Percentiles rank a stretch among this genome's conserved stretches.
Evolutionary conservation across 2,888 invertebrate species (phyloP).

Genomic region (Eumacrocentrus americanus): DNA sequence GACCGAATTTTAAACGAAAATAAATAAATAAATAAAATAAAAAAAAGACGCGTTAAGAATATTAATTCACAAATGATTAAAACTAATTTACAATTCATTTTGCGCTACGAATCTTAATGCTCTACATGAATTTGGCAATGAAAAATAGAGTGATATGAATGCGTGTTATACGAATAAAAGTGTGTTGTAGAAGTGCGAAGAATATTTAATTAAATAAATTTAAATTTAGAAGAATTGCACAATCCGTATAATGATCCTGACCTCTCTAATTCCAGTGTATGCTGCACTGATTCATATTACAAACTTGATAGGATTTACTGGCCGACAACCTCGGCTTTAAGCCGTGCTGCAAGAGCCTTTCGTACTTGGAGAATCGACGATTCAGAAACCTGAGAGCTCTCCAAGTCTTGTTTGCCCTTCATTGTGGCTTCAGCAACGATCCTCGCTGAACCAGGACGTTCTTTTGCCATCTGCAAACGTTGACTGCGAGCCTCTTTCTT

Average conservation of each 20-base stretch:
- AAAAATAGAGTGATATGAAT: slow-evolving; percentile 49
- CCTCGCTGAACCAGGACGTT: slow-evolving; percentile 57
- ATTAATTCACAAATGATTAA: slow-evolving; percentile 9
- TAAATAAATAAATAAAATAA: no score
- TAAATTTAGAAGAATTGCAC: slow-evolving; percentile 46
- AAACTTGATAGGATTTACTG: slow-evolving; percentile 57
- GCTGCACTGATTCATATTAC: background rate
- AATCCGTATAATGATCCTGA: background rate
- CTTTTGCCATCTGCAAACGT: slow-evolving; percentile 71
- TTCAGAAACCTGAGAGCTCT: slow-evolving; percentile 47
- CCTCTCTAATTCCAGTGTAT: background rate
- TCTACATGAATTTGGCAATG: slow-evolving; percentile 40
- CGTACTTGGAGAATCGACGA: slow-evolving; percentile 77
- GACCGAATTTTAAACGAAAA: no score
- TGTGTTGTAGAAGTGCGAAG: slow-evolving; percentile 58
- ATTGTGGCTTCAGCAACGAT: slow-evolving; percentile 54
- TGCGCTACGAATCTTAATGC: slow-evolving; percentile 38
- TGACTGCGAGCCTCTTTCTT: slow-evolving; percentile 88
- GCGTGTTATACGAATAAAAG: slow-evolving; percentile 52
- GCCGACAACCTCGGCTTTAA: slow-evolving; percentile 82
- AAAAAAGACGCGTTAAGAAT: background rate
- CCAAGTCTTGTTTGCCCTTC: slow-evolving; percentile 50
- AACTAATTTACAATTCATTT: background rate
- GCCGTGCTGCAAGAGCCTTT: slow-evolving; percentile 80
- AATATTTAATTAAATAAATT: slow-evolving; percentile 60